Evolutionary conservation across 2,888 invertebrate genomes (phyloP), one percentile per base, ranked within the genome.

Genomic region (Netelia inedita): DNA sequence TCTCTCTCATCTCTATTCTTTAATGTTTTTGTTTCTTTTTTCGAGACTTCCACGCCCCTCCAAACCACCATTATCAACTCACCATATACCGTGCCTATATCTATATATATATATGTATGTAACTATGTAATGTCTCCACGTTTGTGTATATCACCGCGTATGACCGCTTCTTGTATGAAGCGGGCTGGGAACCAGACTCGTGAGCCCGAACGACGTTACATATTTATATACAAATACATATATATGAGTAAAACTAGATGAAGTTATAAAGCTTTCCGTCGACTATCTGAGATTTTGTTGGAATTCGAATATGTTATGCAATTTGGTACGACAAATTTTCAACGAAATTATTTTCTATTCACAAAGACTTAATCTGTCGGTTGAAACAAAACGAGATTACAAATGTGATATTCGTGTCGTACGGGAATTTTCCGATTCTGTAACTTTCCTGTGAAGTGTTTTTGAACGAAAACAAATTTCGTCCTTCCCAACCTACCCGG

Each of bases 111-210:
- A 55, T 74, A 68, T 43, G n/a, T 76, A 35, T 82, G 11, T 14
- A 19, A 6, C 0, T 57, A 19, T 74, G 59, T 68, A 50, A 19
- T 46, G 65, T 35, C 59, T 79, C 65, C 50, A 50, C 57, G 66
- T 79, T 72, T 63, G 69, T 79, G 75, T 75, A 16, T 72, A 68
- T 66, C 75, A 46, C 16, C 55, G 63, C 14, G 73, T 69, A 74
- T 65, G 76, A 72, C 57, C 83, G 57, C 69, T 68, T 75, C 43
- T 76, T 63, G 65, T 65, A 68, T 89, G 81, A 91, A 89, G 88
- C 89, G 88, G 88, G 89, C 90, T 92, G 92, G 90, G 91, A 93
- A 93, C 92, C 87, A 90, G 88, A 91, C 90, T 85, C 88, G 50
- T 82, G 72, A 74, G 75, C 69, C 55, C 68, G 65, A 55, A 79